Evolutionary conservation across 2,113 vertebrate genomes (phyloP).

Genomic region (Struthio camelus): DNA sequence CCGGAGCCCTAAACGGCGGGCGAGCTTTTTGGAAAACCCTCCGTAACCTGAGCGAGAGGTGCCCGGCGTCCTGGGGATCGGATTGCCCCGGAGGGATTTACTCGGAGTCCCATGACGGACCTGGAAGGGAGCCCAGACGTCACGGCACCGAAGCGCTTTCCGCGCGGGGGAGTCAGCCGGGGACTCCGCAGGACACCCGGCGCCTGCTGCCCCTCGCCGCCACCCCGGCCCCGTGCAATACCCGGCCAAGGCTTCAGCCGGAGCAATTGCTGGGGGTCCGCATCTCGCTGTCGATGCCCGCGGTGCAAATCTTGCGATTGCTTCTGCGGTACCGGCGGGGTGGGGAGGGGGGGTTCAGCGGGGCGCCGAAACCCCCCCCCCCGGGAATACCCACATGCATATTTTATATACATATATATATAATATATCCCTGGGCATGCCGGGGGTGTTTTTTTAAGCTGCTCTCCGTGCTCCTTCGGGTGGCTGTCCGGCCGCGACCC

Average conservation of each 20-base stretch:
- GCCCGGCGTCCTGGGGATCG: background rate
- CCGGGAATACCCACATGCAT: too few species aligned
- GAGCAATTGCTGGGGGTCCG: too few species aligned
- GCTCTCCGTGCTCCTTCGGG: too few species aligned
- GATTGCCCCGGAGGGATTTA: slow-evolving; percentile 56
- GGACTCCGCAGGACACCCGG: slow-evolving; percentile 3
- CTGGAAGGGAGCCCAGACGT: slow-evolving; percentile 52
- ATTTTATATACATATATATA: too few species aligned
- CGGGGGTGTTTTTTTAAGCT: too few species aligned
- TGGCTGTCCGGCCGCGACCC: background rate
- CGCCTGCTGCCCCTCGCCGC: slow-evolving; percentile 13
- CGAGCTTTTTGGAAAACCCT: slow-evolving; percentile 8
- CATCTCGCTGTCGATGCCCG: too few species aligned
- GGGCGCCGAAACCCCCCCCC: too few species aligned
- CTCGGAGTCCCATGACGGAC: slow-evolving; percentile 53
- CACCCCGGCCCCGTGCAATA: background rate
- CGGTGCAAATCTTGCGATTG: too few species aligned
- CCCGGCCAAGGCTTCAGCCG: background rate
- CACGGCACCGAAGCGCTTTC: slow-evolving; percentile 7
- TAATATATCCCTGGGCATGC: too few species aligned
- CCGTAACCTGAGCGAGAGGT: background rate
- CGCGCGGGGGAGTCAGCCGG: background rate
- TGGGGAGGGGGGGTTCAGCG: too few species aligned
- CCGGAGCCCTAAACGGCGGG: background rate
- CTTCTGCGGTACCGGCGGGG: too few species aligned